A percentile compares a stretch with the other conserved stretches of the same genome.
Evolutionary conservation across 2,888 invertebrate species (phyloP).

Genomic region (Helobdella robusta): DNA sequence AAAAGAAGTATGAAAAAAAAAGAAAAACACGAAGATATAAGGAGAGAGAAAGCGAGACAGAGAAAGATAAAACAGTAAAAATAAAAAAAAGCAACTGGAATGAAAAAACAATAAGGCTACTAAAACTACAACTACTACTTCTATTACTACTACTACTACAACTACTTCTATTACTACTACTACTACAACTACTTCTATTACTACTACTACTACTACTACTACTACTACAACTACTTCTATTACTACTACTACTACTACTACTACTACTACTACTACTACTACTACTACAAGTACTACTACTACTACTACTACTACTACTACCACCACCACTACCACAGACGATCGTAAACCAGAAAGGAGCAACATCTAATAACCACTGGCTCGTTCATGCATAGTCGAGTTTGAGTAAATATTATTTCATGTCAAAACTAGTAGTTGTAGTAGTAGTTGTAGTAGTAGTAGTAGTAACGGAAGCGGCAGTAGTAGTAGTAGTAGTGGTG

Average conservation of each 20-base stretch:
- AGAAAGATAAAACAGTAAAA: too few species aligned
- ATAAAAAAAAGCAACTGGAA: too few species aligned
- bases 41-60: too few species aligned
- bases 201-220: conserved; percentile 33
- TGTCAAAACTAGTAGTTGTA: background rate
- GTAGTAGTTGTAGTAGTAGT: conserved; percentile 1
- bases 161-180: conserved; percentile 12
- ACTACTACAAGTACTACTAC: conserved; percentile 29
- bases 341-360: too few species aligned
- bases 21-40: too few species aligned
- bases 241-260: conserved; percentile 31
- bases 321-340: conserved; percentile 28
- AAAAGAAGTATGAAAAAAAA: too few species aligned
- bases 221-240: conserved; percentile 31
- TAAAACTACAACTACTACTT: too few species aligned
- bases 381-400: too few species aligned
- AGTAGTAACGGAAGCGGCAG: background rate
- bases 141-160: background rate
- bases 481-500: background rate
- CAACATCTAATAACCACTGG: too few species aligned
- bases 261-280: conserved; percentile 26
- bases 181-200: conserved; percentile 32
- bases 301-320: conserved; percentile 31
- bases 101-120: too few species aligned
- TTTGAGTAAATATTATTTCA: too few species aligned